Conservation (phyloP, 2,888 invertebrate genomes). For the Diarsia mendica region DNA sequence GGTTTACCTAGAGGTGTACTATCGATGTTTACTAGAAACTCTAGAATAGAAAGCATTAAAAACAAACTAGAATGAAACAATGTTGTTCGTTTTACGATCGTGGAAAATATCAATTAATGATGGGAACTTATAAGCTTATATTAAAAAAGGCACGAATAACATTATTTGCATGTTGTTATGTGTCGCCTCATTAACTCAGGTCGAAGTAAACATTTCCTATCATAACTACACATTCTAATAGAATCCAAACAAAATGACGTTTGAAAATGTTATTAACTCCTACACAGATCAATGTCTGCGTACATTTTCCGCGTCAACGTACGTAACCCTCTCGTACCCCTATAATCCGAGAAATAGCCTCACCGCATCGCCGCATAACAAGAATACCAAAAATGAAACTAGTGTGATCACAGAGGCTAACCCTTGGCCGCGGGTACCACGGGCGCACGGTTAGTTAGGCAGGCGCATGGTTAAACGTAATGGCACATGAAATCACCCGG, state of each 20-base stretch:
- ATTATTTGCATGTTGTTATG: not conserved
- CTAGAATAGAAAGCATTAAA: conserved; percentile 16
- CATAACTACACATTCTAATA: not conserved
- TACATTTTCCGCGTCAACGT: conserved; percentile 57
- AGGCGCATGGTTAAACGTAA: conserved; percentile 76
- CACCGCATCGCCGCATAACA: conserved; percentile 76
- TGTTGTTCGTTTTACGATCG: conserved; percentile 13
- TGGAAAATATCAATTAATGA: conserved; percentile 9
- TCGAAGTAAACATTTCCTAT: conserved; percentile 8
- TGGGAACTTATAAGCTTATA: not conserved
- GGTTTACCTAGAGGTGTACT: conserved; percentile 42
- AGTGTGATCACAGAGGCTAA: conserved; percentile 82
- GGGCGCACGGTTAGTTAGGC: conserved; percentile 88
- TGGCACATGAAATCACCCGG: conserved; percentile 84
- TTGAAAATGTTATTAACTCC: conserved; percentile 16
- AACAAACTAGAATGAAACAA: not conserved
- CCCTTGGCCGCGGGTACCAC: conserved; percentile 87
- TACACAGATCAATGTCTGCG: conserved; percentile 54
- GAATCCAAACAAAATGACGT: not conserved
- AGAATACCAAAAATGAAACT: conserved; percentile 83
- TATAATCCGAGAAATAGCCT: conserved; percentile 63
- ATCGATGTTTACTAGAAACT: conserved; percentile 34
- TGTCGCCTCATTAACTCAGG: conserved; percentile 9
- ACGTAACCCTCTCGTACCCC: conserved; percentile 52
- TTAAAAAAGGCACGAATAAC: not conserved